These are phyloP conservation scores for Orthonychiurus folsomi DNA, from an alignment of 2,888 invertebrate genomes.

Conservation along the genomic window DNA sequence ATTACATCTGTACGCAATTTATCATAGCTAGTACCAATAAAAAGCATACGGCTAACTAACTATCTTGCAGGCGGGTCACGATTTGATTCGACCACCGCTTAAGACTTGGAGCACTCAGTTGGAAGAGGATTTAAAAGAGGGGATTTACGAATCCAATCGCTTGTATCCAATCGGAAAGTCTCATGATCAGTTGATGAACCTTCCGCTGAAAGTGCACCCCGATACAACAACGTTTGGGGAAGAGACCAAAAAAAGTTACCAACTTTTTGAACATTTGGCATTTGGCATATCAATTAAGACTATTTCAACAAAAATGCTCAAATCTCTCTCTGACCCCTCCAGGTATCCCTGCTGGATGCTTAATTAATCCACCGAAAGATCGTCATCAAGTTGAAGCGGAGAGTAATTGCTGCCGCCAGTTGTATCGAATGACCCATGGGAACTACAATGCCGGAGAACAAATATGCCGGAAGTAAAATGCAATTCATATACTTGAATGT, in stretches of 20 bases:
- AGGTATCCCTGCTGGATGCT: conserved; percentile 25
- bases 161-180: conserved; percentile 46
- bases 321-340: not conserved
- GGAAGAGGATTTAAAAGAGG: conserved; percentile 47
- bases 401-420: conserved; percentile 45
- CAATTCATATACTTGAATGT: not conserved
- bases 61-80: conserved; percentile 38
- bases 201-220: conserved; percentile 47
- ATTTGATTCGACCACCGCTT: conserved; percentile 43
- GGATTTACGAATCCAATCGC: conserved; percentile 48
- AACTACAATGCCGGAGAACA: conserved; percentile 48
- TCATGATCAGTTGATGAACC: conserved; percentile 45
- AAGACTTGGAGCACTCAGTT: conserved; percentile 47
- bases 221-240: conserved; percentile 46
- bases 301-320: not conserved
- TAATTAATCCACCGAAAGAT: conserved; percentile 45
- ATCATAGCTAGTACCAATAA: not conserved
- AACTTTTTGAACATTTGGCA: too few relatives aligned
- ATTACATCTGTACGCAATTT: too few relatives aligned
- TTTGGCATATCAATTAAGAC: not conserved
- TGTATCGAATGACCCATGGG: conserved; percentile 48
- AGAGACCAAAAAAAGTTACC: conserved; percentile 17
- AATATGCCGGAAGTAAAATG: conserved; percentile 37
- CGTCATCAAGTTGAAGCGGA: conserved; percentile 44
- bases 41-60: not conserved